Conservation (phyloP, 30 jellyfish, hydroid and myxozoan genomes). For the Pseudorhiza aurosa region DNA sequence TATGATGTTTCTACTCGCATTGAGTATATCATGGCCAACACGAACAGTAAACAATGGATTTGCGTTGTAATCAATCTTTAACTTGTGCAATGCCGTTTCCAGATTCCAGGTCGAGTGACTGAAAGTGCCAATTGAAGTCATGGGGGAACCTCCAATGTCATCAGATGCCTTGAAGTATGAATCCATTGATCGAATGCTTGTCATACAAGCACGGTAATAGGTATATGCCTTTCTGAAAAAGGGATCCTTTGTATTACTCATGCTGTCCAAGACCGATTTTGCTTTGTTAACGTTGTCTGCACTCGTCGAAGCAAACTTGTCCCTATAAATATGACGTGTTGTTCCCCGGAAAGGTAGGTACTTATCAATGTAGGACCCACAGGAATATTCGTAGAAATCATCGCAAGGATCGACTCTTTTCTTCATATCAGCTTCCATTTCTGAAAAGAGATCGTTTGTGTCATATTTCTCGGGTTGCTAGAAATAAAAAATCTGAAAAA, state of each 20-base stretch:
- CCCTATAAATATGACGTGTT: background rate
- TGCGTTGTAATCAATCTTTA: background rate
- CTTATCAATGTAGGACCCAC: constrained; percentile 37
- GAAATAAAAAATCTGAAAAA: background rate
- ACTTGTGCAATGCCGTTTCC: constrained; percentile 1
- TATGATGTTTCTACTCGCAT: constrained; percentile 22
- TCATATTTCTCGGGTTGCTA: background rate
- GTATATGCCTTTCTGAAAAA: constrained; percentile 35
- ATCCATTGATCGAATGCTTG: background rate
- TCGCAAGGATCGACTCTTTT: constrained; percentile 29
- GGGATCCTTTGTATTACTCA: constrained; percentile 26
- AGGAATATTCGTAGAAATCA: constrained; percentile 30
- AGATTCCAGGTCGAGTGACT: constrained; percentile 2
- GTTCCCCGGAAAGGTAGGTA: constrained; percentile 9
- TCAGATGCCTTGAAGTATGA: constrained; percentile 12
- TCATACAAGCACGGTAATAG: constrained; percentile 29
- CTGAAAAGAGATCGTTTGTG: background rate
- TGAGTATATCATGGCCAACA: constrained; percentile 19
- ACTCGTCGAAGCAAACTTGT: background rate
- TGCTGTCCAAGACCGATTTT: constrained; percentile 8
- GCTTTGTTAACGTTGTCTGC: constrained; percentile 17
- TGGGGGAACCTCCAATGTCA: constrained; percentile 31
- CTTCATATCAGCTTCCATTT: constrained; percentile 53
- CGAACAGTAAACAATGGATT: constrained; percentile 26
- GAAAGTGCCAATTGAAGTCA: constrained; percentile 8